A percentile compares a stretch with the other conserved stretches of the same genome.
These are phyloP conservation scores for Capitella teleta DNA, from an alignment of 1,140 invertebrate genomes.

Conservation along the genomic window DNA sequence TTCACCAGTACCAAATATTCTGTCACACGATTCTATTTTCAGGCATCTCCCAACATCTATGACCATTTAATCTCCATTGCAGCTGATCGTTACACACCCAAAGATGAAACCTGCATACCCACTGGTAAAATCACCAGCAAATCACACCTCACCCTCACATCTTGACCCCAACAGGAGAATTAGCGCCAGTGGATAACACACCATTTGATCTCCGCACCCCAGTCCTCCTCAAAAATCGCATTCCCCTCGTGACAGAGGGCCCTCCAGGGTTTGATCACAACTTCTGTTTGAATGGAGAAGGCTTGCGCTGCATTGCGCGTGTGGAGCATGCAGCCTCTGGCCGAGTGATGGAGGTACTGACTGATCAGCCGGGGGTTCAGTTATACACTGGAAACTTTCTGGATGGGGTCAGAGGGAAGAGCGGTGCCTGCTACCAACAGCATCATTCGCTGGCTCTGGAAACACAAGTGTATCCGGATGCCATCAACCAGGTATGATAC, in stretches of 20 bases:
- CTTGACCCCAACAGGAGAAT: slow-evolving; percentile 47
- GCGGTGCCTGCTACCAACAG: slow-evolving; percentile 54
- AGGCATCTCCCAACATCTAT: background rate
- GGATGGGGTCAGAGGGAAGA: slow-evolving; percentile 56
- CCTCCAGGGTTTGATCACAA: slow-evolving; percentile 64
- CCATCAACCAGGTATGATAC: slow-evolving; percentile 62
- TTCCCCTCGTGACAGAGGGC: slow-evolving; percentile 19
- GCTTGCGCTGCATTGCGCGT: slow-evolving; percentile 26
- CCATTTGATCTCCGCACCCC: slow-evolving; percentile 57
- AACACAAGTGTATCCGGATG: slow-evolving; percentile 85
- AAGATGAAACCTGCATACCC: slow-evolving; percentile 61
- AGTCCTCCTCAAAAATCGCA: slow-evolving; percentile 40
- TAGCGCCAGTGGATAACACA: slow-evolving; percentile 53
- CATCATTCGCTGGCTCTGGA: slow-evolving; percentile 79
- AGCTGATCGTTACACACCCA: slow-evolving; percentile 64
- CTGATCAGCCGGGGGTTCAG: slow-evolving; percentile 79
- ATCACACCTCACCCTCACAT: background rate
- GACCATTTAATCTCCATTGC: slow-evolving; percentile 63
- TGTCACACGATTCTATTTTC: background rate
- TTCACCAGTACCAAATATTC: background rate
- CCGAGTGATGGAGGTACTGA: slow-evolving; percentile 62
- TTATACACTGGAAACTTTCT: slow-evolving; percentile 77
- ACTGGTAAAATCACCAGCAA: slow-evolving; percentile 46
- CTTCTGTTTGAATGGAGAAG: slow-evolving; percentile 51
- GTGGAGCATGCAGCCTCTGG: slow-evolving; percentile 59